phyloP scores from a whole-genome alignment of 2,888 invertebrate species.

The Clostera curtula region DNA sequence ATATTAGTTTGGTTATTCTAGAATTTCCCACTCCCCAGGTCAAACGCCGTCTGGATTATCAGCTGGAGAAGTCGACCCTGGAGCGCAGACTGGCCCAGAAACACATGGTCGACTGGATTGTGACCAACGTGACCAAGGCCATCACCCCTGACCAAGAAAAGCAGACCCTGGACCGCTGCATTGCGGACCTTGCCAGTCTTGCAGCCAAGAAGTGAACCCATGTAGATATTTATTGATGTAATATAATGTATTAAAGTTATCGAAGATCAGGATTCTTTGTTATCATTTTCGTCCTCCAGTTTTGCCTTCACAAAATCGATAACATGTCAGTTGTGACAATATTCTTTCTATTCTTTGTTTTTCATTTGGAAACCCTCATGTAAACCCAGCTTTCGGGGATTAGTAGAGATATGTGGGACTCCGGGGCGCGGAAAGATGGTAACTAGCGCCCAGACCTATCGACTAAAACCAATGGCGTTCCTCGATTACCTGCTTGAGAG shows the following conservation, averaged over 20 bases:
- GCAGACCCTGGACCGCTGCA: conserved; percentile 89
- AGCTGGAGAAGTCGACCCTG: conserved; percentile 88
- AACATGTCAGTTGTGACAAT: too few relatives aligned
- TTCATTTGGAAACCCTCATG: too few relatives aligned
- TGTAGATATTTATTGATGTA: conserved; percentile 23
- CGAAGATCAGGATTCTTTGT: conserved; percentile 17
- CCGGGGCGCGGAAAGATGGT: too few relatives aligned
- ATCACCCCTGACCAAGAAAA: conserved; percentile 97
- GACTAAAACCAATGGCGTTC: too few relatives aligned
- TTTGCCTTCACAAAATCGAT: too few relatives aligned
- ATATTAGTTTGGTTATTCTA: too few relatives aligned
- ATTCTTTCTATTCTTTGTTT: too few relatives aligned
- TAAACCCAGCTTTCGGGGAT: too few relatives aligned
- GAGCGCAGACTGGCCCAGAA: conserved; percentile 91
- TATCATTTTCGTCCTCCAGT: conserved; percentile 7
- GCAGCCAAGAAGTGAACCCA: conserved; percentile 64
- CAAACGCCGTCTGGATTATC: conserved; percentile 92
- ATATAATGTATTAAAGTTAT: conserved; percentile 31
- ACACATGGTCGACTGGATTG: conserved; percentile 96
- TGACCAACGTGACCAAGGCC: conserved; percentile 85
- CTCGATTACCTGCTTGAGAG: too few relatives aligned
- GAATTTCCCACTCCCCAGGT: conserved; percentile 75
- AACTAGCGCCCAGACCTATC: too few relatives aligned
- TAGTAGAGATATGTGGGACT: too few relatives aligned
- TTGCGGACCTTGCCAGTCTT: conserved; percentile 86